Evolutionary conservation across 2,888 invertebrate species (phyloP).

Genomic region (Blera fallax): DNA sequence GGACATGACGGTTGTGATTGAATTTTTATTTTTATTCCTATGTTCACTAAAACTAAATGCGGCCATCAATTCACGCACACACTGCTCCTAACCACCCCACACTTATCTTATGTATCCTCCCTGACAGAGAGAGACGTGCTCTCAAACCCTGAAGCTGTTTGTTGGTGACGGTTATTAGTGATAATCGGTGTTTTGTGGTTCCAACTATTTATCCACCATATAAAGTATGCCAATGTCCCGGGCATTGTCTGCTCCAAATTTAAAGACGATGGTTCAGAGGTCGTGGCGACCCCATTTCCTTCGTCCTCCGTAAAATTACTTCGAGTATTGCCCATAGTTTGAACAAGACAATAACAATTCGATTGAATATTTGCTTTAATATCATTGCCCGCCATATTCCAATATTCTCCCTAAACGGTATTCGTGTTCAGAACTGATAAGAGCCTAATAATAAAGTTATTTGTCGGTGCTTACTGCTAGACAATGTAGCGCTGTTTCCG

Average conservation of each 20-base stretch:
- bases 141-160: background rate
- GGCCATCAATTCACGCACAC: too few species aligned
- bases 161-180: background rate
- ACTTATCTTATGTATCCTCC: background rate
- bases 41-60: too few species aligned
- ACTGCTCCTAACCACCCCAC: too few species aligned
- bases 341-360: constrained; percentile 48
- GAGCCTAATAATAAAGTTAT: constrained; percentile 61
- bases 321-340: background rate
- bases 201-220: constrained; percentile 2
- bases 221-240: background rate
- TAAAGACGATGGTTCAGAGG: background rate
- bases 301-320: background rate
- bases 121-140: background rate
- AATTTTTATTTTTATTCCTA: too few species aligned
- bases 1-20: too few species aligned
- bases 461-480: constrained; percentile 48
- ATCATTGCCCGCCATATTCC: constrained; percentile 40
- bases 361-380: constrained; percentile 34
- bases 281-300: background rate
- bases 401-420: constrained; percentile 16
- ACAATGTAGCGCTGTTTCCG: constrained; percentile 3
- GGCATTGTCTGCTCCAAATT: background rate
- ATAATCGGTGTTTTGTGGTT: background rate
- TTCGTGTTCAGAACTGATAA: constrained; percentile 67